Evolutionary conservation across 1,140 invertebrate species (phyloP).

Genomic region (Globodera rostochiensis): DNA sequence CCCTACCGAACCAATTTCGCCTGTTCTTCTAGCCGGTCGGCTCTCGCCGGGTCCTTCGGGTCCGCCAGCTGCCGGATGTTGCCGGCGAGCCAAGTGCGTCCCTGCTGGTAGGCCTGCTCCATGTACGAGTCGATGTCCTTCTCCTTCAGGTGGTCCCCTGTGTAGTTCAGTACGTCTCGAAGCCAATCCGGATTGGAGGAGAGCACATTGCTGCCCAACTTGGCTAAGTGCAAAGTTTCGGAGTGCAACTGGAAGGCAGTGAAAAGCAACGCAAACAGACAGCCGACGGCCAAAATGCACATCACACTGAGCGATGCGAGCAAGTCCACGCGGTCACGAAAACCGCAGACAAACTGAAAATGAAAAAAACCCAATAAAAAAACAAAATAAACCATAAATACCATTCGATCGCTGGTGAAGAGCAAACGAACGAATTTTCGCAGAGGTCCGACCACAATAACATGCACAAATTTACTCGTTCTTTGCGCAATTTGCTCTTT

Average conservation of each 20-base stretch:
- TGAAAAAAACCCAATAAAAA: not conserved
- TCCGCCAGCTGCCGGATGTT: slow-evolving; percentile 78
- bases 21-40: slow-evolving; percentile 83
- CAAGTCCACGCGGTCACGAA: slow-evolving; percentile 68
- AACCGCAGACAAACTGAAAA: slow-evolving; percentile 66
- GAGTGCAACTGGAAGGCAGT: slow-evolving; percentile 78
- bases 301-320: slow-evolving; percentile 69
- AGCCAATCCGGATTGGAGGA: slow-evolving; percentile 64
- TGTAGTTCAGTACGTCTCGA: slow-evolving; percentile 59
- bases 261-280: slow-evolving; percentile 67
- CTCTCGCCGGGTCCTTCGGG: slow-evolving; percentile 80
- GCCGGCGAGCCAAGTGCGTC: slow-evolving; percentile 58
- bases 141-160: slow-evolving; percentile 58
- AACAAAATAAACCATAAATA: slow-evolving; percentile 52
- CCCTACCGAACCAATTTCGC: slow-evolving; percentile 74
- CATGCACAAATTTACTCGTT: slow-evolving; percentile 54
- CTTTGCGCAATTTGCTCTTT: slow-evolving; percentile 1
- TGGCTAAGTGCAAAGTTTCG: slow-evolving; percentile 88
- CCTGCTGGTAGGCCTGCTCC: slow-evolving; percentile 63
- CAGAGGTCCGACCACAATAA: slow-evolving; percentile 70
- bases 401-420: slow-evolving; percentile 72
- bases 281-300: slow-evolving; percentile 67
- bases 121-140: slow-evolving; percentile 63
- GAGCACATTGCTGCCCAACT: slow-evolving; percentile 82
- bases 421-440: slow-evolving; percentile 69